phyloP scores from a whole-genome alignment of 2,113 vertebrate species.

The Saiga tatarica region DNA sequence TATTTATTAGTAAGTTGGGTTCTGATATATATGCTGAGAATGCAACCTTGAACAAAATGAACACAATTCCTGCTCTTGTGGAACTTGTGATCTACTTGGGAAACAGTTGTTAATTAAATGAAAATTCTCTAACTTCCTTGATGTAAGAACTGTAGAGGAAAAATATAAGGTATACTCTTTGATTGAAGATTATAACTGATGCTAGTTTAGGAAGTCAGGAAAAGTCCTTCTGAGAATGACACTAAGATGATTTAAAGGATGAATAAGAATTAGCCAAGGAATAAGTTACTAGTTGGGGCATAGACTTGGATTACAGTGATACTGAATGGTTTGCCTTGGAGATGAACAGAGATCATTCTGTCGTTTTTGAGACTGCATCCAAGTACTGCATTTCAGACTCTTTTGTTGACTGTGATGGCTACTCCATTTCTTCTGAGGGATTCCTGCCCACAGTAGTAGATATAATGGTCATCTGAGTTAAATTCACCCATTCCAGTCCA shows the following conservation, averaged over 20 bases:
- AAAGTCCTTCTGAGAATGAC: background rate
- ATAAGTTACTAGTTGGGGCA: background rate
- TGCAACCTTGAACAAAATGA: background rate
- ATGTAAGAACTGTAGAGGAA: background rate
- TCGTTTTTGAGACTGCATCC: too few relatives aligned
- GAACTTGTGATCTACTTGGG: background rate
- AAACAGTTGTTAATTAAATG: background rate
- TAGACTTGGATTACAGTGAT: too few relatives aligned
- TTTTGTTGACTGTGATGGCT: too few relatives aligned
- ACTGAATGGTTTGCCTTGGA: too few relatives aligned
- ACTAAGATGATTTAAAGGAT: background rate
- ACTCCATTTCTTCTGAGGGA: too few relatives aligned
- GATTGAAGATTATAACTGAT: background rate
- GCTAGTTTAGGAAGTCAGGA: slow-evolving; percentile 6
- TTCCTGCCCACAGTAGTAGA: too few relatives aligned
- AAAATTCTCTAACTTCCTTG: background rate
- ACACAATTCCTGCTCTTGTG: background rate
- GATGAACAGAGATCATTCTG: too few relatives aligned
- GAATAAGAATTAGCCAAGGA: background rate
- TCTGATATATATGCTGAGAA: background rate
- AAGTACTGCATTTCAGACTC: too few relatives aligned
- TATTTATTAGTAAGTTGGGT: background rate
- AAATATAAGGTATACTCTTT: background rate
- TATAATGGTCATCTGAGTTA: too few relatives aligned
- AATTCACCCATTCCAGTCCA: too few relatives aligned